phyloP scores from a whole-genome alignment of 2,888 invertebrate genomes.

The Sarcophaga rosellei region DNA sequence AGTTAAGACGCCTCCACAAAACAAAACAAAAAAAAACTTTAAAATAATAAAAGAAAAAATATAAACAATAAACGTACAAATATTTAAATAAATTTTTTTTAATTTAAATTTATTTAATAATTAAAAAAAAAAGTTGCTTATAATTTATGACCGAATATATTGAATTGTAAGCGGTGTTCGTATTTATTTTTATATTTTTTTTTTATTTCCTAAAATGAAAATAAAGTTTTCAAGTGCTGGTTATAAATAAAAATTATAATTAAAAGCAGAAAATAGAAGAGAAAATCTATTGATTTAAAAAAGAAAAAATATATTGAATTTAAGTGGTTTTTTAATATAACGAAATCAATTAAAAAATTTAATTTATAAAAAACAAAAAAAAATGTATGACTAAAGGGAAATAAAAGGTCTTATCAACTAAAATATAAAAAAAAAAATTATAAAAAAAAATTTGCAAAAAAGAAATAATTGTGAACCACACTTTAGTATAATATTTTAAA shows the following conservation, averaged over 20 bases:
- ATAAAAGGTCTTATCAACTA: background rate
- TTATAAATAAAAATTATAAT: slow-evolving; percentile 28
- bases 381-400: background rate
- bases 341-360: background rate
- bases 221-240: slow-evolving; percentile 45
- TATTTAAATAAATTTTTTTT: slow-evolving; percentile 1
- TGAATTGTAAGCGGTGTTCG: slow-evolving; percentile 73
- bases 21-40: background rate
- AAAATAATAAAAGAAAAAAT: background rate
- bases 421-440: background rate
- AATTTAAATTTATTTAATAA: background rate
- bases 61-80: background rate
- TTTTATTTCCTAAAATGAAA: background rate
- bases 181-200: background rate
- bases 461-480: background rate
- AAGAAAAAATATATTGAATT: slow-evolving; percentile 7
- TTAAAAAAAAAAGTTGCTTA: slow-evolving; percentile 5
- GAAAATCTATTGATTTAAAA: background rate
- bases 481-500: slow-evolving; percentile 9
- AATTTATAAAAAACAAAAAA: background rate
- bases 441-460: background rate
- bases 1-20: slow-evolving; percentile 57
- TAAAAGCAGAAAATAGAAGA: background rate
- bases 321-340: background rate
- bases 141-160: slow-evolving; percentile 69